Evolutionary conservation across 2,113 vertebrate species (phyloP), one percentile per base, ranked within the genome.

Genomic region (Podarcis raffonei): DNA sequence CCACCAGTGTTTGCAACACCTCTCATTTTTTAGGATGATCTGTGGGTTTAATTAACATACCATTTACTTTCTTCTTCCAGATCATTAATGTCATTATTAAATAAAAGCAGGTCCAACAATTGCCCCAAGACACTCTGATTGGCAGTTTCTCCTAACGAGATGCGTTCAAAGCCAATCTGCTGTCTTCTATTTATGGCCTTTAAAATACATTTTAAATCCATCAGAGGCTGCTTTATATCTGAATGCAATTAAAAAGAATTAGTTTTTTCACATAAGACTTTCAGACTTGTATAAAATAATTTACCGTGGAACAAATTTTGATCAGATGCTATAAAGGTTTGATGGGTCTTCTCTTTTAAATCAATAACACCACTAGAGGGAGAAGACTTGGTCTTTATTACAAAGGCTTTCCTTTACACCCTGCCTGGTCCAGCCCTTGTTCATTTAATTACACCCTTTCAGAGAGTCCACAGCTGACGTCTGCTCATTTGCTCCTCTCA

Each of bases 31-130:
- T 82, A 22, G 27, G 11, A 35, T 81, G 82, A 90, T 25, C 75
- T 93, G 84, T 90, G 91, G 91, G 90, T 90, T 89, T 84, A 92
- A 91, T 93, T 81, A 89, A 87, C 65, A 72, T 27, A 65, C 12
- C 82, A 81, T 88, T 66, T 71, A 59, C 16, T 89, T 91, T 66
- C 16, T 94, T 94, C 71, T 94, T 93, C 75, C 89, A 94, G 85
- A 57, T 65, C 85, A 90, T 89, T 89, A 89, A 79, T 0, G 0
- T 39, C 65, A 84, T n/a, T 89, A 90, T 78, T 87, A 86, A 93
- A 72, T 84, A 91, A 86, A 57, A 71, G 4, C 87, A 85, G 87
- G 65, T 4, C 1, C 18, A 80, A 80, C 0, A 72, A 69, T 75
- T 35, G 66, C 88, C 82, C 87, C 15, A 35, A 89, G 65, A 84